phyloP scores from a whole-genome alignment of 1,140 invertebrate species.

The Trialeurodes vaporariorum region DNA sequence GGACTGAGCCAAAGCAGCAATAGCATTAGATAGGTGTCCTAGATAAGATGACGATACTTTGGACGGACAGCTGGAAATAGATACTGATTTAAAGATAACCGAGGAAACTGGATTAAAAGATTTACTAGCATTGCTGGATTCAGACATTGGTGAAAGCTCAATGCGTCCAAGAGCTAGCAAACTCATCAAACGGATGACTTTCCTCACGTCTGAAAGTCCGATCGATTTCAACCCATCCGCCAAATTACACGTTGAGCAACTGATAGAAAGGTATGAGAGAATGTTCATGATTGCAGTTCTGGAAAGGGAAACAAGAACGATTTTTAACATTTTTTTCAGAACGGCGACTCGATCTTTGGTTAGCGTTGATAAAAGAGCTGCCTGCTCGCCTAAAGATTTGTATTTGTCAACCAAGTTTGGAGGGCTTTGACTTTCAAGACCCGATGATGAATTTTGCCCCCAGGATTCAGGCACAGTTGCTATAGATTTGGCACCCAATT shows the following conservation, averaged over 20 bases:
- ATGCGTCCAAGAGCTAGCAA: slow-evolving; percentile 44
- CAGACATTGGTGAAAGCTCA: slow-evolving; percentile 24
- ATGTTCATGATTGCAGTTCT: slow-evolving; percentile 43
- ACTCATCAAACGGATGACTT: slow-evolving; percentile 49
- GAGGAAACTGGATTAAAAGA: background rate
- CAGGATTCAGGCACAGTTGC: background rate
- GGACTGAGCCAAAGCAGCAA: slow-evolving; percentile 43
- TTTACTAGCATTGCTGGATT: slow-evolving; percentile 6
- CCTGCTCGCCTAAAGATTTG: slow-evolving; percentile 39
- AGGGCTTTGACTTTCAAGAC: background rate
- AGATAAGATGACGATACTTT: slow-evolving; percentile 34
- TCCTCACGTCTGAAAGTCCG: slow-evolving; percentile 45
- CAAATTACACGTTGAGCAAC: slow-evolving; percentile 39
- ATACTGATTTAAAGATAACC: background rate
- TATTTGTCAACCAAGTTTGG: background rate
- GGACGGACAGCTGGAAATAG: slow-evolving; percentile 16
- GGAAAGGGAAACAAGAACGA: slow-evolving; percentile 42
- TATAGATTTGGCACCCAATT: background rate
- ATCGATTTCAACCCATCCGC: slow-evolving; percentile 43
- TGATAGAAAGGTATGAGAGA: slow-evolving; percentile 42
- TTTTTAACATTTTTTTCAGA: slow-evolving; percentile 38
- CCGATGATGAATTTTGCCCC: background rate
- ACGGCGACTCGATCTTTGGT: slow-evolving; percentile 40
- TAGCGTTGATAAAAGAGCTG: slow-evolving; percentile 32
- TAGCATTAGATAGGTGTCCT: slow-evolving; percentile 41